Evolutionary conservation across 2,888 invertebrate genomes (phyloP), one percentile per base, ranked within the genome.

Genomic region (Carabus problematicus): DNA sequence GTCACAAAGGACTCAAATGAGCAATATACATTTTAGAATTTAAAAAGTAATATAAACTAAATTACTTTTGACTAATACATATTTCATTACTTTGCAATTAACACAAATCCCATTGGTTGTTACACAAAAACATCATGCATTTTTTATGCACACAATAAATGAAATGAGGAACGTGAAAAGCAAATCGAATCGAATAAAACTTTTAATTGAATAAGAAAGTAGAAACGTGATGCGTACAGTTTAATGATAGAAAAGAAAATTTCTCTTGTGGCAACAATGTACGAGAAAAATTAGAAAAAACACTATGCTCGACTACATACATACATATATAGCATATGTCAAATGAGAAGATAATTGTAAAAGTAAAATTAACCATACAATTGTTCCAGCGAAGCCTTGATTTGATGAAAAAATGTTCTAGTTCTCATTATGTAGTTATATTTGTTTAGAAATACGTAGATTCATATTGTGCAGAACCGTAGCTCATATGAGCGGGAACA

Each of bases 151-250:
- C 47, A 47, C 16, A 8, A 12, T 47, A 47, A 16, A 47, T 47
- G 47, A 47, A 47, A 47, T n/a, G 1, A 47, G 9, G n/a, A 47
- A 12, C 16, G 16, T 47, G 16, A 47, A 47, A 47, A 52, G 52
- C 12, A 52, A 52, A 52, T 52, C 52, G 11, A 52, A 12, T 52
- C 19, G 16, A 14, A 16, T 47, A 47, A 47, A 64, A 59, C 45
- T 66, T 59, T 66, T 66, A 66, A 59, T 59, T 66, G 49, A 59
- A 66, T 47, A 58, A 47, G 66, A 66, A 66, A 66, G 66, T 66
- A 66, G 66, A 66, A 66, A 66, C 41, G 66, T 62, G 41, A 47
- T 29, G 54, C 18, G 43, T 42, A 63, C 54, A 52, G 40, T 59
- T 66, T 58, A 18, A 61, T 45, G 29, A 43, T 56, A 56, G 11